Base-by-base conservation (phyloP, 2,113 vertebrate genomes). In the Saguinus midas region DNA sequence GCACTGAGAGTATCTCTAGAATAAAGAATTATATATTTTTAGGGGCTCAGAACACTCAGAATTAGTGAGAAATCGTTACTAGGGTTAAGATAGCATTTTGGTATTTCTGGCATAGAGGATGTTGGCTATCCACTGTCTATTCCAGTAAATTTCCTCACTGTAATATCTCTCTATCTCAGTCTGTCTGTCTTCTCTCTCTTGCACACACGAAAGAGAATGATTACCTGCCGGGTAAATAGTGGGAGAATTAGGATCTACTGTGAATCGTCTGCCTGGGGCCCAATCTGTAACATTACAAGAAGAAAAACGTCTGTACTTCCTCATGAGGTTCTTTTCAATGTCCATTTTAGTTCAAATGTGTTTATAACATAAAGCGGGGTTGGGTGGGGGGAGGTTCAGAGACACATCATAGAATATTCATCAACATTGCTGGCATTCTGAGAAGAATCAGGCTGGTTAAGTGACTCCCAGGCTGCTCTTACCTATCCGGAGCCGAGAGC, bases 341-440 rank as follows among this genome's bases (percentile, higher is more conserved):
- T 89, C 43, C 32, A 29, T 61, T 91, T 91, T 43, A 79, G 87
- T 91, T 84, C 68, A 86, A 89, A 68, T 21, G 57, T 68, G 27
- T 91, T 96, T 48, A 35, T 64, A 52, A 48, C 45, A 68, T 57
- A 35, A 90, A 96, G 52, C 5, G 16, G 52, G 27, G 58, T 50
- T 11, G 48, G 50, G 50, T 50, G 13, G 90, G 80, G 73, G 83
- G 94, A 96, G 96, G 95, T 95, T 97, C 92, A 87, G 61, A 83
- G 27, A 66, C 25, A 20, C 66, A 48, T 23, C 27, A 14, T 29
- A 64, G 90, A 96, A 88, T 96, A 87, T 88, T 82, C 94, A 58
- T 96, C 90, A 90, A 90, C 90, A 55, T 95, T 94, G 70, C 95
- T 96, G 89, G 78, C 91, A 96, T 92, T 94, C 92, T 87, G 90